A percentile compares a stretch with the other conserved stretches of the same genome.
These are phyloP conservation scores for Cybosia mesomella DNA, from an alignment of 2,888 invertebrate genomes.

Conservation along the genomic window DNA sequence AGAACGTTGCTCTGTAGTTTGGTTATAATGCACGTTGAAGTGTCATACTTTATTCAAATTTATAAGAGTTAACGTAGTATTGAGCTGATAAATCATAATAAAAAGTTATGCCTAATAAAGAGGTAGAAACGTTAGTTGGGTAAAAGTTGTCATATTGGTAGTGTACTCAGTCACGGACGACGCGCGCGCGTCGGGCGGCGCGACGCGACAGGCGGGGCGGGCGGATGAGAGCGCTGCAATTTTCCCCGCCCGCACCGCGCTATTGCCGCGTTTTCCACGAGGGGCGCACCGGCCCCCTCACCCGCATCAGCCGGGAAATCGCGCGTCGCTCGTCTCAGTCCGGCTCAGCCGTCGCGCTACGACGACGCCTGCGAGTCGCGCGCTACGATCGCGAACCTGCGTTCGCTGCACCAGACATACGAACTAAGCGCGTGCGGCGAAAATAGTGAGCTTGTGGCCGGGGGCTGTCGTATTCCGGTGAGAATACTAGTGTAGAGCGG, in stretches of 20 bases:
- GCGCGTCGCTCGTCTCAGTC: slow-evolving; percentile 81
- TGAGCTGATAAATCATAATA: neutral
- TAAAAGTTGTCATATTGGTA: slow-evolving; percentile 34
- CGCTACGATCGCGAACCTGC: slow-evolving; percentile 72
- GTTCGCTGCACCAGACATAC: slow-evolving; percentile 65
- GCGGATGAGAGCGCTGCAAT: slow-evolving; percentile 69
- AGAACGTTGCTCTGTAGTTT: neutral
- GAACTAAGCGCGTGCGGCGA: slow-evolving; percentile 72
- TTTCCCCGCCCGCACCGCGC: slow-evolving; percentile 81
- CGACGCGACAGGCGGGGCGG: slow-evolving; percentile 61
- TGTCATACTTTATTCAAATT: neutral
- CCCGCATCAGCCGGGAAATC: slow-evolving; percentile 82
- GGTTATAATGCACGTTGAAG: neutral
- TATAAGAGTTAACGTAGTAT: neutral
- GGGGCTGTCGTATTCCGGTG: slow-evolving; percentile 69
- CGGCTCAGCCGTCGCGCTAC: slow-evolving; percentile 81
- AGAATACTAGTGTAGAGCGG: slow-evolving; percentile 65
- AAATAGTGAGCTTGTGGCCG: slow-evolving; percentile 84
- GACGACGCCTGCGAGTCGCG: slow-evolving; percentile 75
- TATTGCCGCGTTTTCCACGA: slow-evolving; percentile 80
- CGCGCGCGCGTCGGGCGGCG: slow-evolving; percentile 52
- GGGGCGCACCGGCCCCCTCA: slow-evolving; percentile 81
- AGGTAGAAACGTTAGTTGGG: slow-evolving; percentile 18
- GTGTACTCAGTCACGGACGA: slow-evolving; percentile 37
- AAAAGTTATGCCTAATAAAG: neutral